phyloP scores from a whole-genome alignment of 2,888 invertebrate genomes.

The Dryomyza anilis region DNA sequence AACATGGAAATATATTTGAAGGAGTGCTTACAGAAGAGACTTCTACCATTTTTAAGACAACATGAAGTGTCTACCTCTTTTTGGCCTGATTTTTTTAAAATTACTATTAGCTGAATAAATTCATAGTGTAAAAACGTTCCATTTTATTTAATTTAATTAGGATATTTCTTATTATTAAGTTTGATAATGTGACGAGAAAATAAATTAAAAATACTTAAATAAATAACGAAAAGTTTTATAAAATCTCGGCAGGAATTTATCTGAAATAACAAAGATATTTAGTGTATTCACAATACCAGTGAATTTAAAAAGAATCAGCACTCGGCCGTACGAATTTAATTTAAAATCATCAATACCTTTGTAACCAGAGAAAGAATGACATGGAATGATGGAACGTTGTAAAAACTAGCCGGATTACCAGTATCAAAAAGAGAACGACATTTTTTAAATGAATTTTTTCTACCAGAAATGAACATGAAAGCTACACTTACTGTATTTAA shows the following conservation, averaged over 20 bases:
- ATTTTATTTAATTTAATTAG: neutral
- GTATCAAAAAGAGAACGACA: slow-evolving; percentile 11
- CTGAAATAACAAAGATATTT: neutral
- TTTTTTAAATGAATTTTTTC: too few relatives aligned
- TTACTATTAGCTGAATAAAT: neutral
- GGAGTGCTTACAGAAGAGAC: too few relatives aligned
- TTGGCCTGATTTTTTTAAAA: too few relatives aligned
- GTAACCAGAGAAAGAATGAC: slow-evolving; percentile 8
- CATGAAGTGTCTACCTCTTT: too few relatives aligned
- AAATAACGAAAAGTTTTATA: neutral
- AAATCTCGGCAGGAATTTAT: neutral
- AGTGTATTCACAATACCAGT: neutral
- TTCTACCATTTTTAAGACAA: too few relatives aligned
- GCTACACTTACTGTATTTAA: neutral
- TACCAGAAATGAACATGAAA: too few relatives aligned
- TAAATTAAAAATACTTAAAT: neutral
- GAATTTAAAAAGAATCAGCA: neutral
- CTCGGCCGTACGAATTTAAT: neutral
- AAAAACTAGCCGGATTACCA: slow-evolving; percentile 20
- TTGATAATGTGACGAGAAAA: neutral
- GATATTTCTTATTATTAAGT: neutral
- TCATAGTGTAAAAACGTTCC: neutral
- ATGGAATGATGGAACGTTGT: neutral
- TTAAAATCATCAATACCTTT: too few relatives aligned
- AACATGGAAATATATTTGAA: too few relatives aligned